Evolutionary conservation across 1,140 invertebrate genomes (phyloP), one percentile per base, ranked within the genome.

Genomic region (Drosophila dunni): DNA sequence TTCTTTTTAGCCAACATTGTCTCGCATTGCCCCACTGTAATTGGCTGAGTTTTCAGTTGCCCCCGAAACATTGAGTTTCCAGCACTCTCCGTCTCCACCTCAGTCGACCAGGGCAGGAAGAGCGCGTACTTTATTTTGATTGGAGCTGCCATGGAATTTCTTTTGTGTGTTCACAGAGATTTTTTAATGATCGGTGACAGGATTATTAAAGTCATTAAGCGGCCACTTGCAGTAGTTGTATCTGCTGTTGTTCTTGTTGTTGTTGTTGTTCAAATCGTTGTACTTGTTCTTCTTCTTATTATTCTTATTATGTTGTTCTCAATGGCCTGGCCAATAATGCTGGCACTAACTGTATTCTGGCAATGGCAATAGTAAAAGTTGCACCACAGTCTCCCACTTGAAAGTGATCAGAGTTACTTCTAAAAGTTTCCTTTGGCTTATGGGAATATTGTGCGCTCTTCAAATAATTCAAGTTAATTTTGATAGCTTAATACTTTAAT

Each of bases 201-300:
- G 85, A 90, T 90, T 89, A 90, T 89, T 89, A 89, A 89, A 89
- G 85, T 89, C 85, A 89, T 89, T 88, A 89, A 89, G 84, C 70
- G 42, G 51, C 56, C 73, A 79, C 58, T 61, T 79, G 67, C 34
- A 60, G 61, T 81, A 71, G 58, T 58, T 76, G 58, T 65, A n/a
- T n/a, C n/a, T 56, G 50, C 8, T 40, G 58, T 58, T 76, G 58
- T 65, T 48, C 62, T 10, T 40, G 17, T 38, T 34, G 20, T 42
- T 8, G 48, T 8, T 48, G 51, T 44, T 38, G 62, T 38, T 81
- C 50, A 17, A 17, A 17, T 17, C 17, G 17, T 17, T 17, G 17
- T 17, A 17, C 17, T 17, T 17, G 48, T 8, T 48, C 51, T 44
- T 38, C 66, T 38, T 81, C 50, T 45, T 51, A 33, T 51, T 51